Percentiles rank a stretch among this genome's conserved stretches.
Conservation (phyloP, 2,888 invertebrate genomes). For the Pammene fasciana region DNA sequence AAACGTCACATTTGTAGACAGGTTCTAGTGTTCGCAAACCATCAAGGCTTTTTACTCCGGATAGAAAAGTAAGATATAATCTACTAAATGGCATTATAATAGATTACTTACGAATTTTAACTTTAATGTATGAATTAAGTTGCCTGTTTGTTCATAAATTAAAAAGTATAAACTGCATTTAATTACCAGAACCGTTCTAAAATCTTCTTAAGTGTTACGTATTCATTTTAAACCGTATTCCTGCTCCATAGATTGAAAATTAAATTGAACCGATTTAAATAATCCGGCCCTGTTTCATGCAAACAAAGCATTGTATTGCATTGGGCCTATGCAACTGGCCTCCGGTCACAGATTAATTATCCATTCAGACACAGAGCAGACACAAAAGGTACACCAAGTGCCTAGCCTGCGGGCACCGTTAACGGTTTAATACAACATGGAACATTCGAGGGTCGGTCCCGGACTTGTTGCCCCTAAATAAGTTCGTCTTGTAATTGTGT, state of each 20-base stretch:
- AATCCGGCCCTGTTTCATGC: background rate
- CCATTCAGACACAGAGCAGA: slow-evolving; percentile 41
- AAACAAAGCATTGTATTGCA: slow-evolving; percentile 35
- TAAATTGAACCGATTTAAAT: background rate
- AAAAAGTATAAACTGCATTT: too few species aligned
- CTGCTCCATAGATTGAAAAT: background rate
- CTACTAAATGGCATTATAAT: too few species aligned
- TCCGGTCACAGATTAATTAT: slow-evolving; percentile 40
- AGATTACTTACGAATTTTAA: too few species aligned
- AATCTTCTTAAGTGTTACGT: too few species aligned
- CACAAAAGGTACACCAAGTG: slow-evolving; percentile 39
- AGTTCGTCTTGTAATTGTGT: slow-evolving; percentile 33
- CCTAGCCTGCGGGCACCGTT: slow-evolving; percentile 32
- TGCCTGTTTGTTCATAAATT: too few species aligned
- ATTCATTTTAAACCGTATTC: too few species aligned
- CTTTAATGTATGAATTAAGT: too few species aligned
- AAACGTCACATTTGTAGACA: too few species aligned
- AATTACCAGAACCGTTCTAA: too few species aligned
- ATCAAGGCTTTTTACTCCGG: too few species aligned
- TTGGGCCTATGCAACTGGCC: slow-evolving; percentile 29
- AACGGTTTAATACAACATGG: slow-evolving; percentile 40
- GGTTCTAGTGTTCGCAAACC: too few species aligned
- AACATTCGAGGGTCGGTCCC: slow-evolving; percentile 29
- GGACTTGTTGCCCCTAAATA: slow-evolving; percentile 37
- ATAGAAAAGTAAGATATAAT: too few species aligned